These are phyloP conservation scores for Callipepla squamata DNA, from an alignment of 2,113 vertebrate genomes.

Conservation along the genomic window DNA sequence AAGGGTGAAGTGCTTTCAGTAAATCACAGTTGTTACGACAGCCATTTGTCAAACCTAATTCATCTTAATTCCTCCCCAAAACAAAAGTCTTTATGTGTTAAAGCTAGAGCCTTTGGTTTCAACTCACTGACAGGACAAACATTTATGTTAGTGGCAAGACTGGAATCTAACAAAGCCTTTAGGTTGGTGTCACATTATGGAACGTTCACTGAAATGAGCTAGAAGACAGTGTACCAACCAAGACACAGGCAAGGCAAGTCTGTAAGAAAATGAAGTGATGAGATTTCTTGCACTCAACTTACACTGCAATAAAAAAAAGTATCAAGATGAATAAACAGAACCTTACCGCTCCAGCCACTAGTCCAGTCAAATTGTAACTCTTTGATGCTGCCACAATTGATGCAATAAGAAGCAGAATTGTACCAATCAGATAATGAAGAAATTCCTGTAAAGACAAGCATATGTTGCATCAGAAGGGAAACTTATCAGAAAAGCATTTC, in stretches of 20 bases:
- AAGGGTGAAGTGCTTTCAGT: background rate
- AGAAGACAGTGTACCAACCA: background rate
- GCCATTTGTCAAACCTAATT: background rate
- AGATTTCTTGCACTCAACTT: background rate
- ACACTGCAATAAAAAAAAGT: background rate
- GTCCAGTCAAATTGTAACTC: conserved; percentile 69
- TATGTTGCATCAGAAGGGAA: background rate
- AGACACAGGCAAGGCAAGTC: background rate
- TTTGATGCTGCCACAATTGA: conserved; percentile 86
- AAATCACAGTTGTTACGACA: background rate
- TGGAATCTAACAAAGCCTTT: background rate
- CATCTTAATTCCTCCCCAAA: background rate
- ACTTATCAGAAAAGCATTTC: background rate
- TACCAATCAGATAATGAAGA: conserved; percentile 89
- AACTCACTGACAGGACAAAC: background rate
- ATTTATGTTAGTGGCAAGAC: background rate
- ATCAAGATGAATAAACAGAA: background rate
- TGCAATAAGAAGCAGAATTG: conserved; percentile 88
- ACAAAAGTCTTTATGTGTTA: background rate
- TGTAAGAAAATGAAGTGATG: background rate
- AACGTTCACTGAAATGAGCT: background rate
- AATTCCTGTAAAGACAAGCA: conserved; percentile 86
- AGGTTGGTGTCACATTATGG: background rate
- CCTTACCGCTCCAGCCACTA: conserved; percentile 88
- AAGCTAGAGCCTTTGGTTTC: background rate